Evolutionary conservation across 2,113 vertebrate species (phyloP), one percentile per base, ranked within the genome.

Genomic region (Paramormyrops kingsleyae): DNA sequence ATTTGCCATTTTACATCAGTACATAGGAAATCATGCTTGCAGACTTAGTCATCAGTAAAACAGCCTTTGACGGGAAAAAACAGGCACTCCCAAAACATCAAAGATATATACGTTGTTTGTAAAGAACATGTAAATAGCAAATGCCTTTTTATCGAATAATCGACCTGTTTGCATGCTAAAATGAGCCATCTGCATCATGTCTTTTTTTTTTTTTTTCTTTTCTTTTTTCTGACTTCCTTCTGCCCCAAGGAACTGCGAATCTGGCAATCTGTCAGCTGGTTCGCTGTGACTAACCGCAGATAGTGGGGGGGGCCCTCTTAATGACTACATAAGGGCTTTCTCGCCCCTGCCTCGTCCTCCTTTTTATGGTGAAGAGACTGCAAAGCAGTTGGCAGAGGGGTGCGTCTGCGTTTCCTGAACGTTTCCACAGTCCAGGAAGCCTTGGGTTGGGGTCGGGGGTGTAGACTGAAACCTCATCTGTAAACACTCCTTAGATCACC

Each of bases 341-440:
- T 93, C 89, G 85, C 88, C 88, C 85, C 90, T 31, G 86, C 92
- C 92, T 87, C 92, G 91, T 92, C 91, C 74, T 84, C 12, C 90
- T 91, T 93, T 95, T 95, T 93, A 92, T 93, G 92, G 92, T 49
- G 53, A 1, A 83, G 19, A 87, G 90, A 92, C 89, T 62, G 90
- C 50, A 70, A 12, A 31, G 9, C 90, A 90, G 39, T 87, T 89
- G 83, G 90, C 50, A 52, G 50, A 4, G 50, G 89, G 77, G 2
- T 80, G 90, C 44, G 35, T 42, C 9, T 0, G 62, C 88, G 31
- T 47, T 31, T 90, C 44, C 52, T 47, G 59, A 83, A 53, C 46
- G 46, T 83, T 42, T 87, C 17, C 70, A 9, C 17, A n/a, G 44
- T n/a, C 44, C 44, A 10, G 62, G 47, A 47, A 86, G 83, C 24